Evolutionary conservation across 2,888 invertebrate species (phyloP).

Genomic region (Neoitamus cyanurus): DNA sequence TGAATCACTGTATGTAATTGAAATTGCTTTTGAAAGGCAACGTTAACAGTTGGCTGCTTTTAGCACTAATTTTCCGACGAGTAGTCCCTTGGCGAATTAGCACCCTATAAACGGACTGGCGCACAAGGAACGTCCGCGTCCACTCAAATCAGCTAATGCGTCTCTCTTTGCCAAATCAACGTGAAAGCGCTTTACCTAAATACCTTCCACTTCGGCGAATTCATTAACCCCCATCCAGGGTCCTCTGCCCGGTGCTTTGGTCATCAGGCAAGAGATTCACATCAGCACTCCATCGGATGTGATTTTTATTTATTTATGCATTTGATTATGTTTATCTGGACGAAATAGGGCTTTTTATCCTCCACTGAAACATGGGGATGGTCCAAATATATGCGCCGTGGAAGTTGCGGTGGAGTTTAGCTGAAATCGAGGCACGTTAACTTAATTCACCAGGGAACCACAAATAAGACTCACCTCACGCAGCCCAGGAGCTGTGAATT

Average conservation of each 20-base stretch:
- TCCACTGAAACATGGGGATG: neutral
- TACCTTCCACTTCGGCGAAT: neutral
- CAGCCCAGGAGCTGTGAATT: slow-evolving; percentile 24
- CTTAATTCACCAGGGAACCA: slow-evolving; percentile 31
- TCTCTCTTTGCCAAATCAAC: neutral
- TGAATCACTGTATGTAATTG: neutral
- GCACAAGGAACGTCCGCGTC: neutral
- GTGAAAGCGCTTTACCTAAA: neutral
- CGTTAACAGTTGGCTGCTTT: neutral
- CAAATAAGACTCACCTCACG: slow-evolving; percentile 8
- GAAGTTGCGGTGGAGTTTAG: neutral
- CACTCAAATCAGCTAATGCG: neutral
- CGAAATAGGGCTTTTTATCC: neutral
- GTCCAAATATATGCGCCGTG: neutral
- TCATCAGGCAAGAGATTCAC: neutral
- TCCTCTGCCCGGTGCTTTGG: neutral
- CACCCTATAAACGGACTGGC: neutral
- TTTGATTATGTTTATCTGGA: slow-evolving; percentile 19
- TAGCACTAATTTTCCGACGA: neutral
- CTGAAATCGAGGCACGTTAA: slow-evolving; percentile 22
- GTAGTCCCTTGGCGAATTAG: neutral
- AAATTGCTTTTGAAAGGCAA: neutral
- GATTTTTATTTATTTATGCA: slow-evolving; percentile 37
- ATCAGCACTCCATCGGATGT: slow-evolving; percentile 33
- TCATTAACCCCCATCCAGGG: neutral